Evolutionary conservation across 2,113 vertebrate genomes (phyloP).

Genomic region (Muscicapa adusta): DNA sequence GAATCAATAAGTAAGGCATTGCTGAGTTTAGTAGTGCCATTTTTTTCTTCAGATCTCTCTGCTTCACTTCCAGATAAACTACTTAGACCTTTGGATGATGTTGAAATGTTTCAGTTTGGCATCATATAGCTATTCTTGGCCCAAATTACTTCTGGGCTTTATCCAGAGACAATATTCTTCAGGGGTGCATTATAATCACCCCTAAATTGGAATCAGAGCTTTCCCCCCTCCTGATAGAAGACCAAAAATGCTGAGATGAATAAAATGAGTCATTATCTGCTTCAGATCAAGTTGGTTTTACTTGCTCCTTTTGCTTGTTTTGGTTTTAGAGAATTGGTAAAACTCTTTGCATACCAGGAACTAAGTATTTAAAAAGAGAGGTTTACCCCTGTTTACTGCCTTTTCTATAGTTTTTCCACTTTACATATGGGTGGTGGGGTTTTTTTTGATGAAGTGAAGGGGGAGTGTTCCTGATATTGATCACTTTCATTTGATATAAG

Average conservation of each 20-base stretch:
- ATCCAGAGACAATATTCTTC: neutral
- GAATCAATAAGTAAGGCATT: neutral
- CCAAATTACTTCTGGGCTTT: neutral
- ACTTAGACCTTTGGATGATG: neutral
- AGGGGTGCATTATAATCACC: neutral
- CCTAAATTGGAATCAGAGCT: neutral
- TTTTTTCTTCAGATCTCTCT: neutral
- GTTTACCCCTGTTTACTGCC: neutral
- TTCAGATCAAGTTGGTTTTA: neutral
- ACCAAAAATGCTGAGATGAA: neutral
- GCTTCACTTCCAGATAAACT: neutral
- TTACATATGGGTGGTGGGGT: neutral
- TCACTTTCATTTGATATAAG: neutral
- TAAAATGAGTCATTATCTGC: neutral
- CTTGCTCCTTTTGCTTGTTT: neutral
- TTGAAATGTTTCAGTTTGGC: neutral
- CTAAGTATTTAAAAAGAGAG: neutral
- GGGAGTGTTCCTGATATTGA: neutral
- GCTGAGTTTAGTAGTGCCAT: neutral
- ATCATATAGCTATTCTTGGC: neutral
- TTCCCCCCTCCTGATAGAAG: neutral
- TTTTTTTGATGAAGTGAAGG: neutral
- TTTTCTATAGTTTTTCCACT: neutral
- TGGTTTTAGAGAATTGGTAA: neutral
- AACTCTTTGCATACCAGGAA: neutral